Evolutionary conservation across 2,113 vertebrate genomes (phyloP), one percentile per base, ranked within the genome.

Genomic region (Paramormyrops kingsleyae): DNA sequence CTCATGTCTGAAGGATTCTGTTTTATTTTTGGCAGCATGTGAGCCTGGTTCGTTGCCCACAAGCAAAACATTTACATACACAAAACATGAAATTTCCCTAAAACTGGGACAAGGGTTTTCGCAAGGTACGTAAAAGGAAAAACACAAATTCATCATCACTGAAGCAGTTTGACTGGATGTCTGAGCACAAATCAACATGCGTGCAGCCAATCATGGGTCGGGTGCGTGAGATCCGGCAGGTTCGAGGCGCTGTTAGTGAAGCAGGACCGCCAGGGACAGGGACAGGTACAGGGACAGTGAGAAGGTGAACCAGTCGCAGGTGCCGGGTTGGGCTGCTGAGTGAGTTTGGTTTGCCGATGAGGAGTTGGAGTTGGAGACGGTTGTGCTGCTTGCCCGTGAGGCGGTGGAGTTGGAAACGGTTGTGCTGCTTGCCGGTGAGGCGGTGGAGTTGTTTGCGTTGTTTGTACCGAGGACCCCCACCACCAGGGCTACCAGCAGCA

Each of bases 351-450:
- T n/a, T n/a, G n/a, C n/a, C n/a, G n/a, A n/a, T n/a, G n/a, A n/a
- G n/a, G n/a, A n/a, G n/a, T n/a, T n/a, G n/a, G n/a, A n/a, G 42
- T 5, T 46, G 44, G 6, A 46, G 9, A 0, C 1, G 44, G 44
- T 7, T 44, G 44, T 0, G 44, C 0, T n/a, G n/a, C n/a, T n/a
- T n/a, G n/a, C n/a, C n/a, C n/a, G n/a, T n/a, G n/a, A n/a, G n/a
- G n/a, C n/a, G n/a, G n/a, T n/a, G n/a, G n/a, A n/a, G 42, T 5
- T 46, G 44, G 6, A 46, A 46, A 0, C 1, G 44, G 44, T 7
- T 44, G 44, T 0, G 44, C 0, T 53, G 52, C 0, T 8, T 24
- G 24, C n/a, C n/a, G n/a, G n/a, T n/a, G n/a, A n/a, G n/a, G n/a
- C n/a, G n/a, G n/a, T n/a, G n/a, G n/a, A n/a, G n/a, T n/a, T n/a